Evolutionary conservation across 1,140 invertebrate genomes (phyloP), one percentile per base, ranked within the genome.

Genomic region (Scaptomyza hsui): DNA sequence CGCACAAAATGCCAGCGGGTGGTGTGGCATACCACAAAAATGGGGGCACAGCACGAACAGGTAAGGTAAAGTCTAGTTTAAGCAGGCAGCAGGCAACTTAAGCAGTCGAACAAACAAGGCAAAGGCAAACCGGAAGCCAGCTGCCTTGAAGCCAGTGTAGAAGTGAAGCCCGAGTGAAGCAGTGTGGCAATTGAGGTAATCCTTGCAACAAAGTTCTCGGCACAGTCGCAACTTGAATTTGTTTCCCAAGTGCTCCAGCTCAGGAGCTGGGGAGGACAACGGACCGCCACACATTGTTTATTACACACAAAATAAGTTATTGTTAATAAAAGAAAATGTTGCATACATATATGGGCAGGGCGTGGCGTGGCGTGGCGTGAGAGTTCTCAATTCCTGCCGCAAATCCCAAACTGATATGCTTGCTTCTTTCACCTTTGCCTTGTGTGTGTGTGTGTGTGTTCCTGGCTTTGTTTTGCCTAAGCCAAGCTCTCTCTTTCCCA

Each of bases 161-260:
- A n/a, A 26, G 5, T 5, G 24, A 26, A 7, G 24, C 24, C 24
- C 4, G 26, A 29, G 26, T 29, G 7, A 29, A 29, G 44, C 57
- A 61, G 29, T 49, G 51, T 32, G 24, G 42, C n/a, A 55, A 85
- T 80, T 65, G 68, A 70, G 80, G 80, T 83, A 83, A 83, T 83
- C 76, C 74, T 55, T 35, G 51, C 49, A 53, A 56, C 55, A 70
- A 64, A 74, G 72, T 72, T 56, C 52, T 71, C 62, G 51, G 53
- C 78, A 56, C 70, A 60, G 29, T 51, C 69, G 51, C 52, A 75
- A 61, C 64, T 65, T 60, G 62, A 57, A 61, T 61, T 63, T 60
- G 64, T 67, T 63, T 78, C 52, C 55, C 70, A 64, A 80, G 77
- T 80, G 49, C 49, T 29, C 21, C 29, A 16, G 19, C 39, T 60